A percentile compares a stretch with the other conserved stretches of the same genome.
phyloP scores from a whole-genome alignment of 1,140 invertebrate genomes.

The Nasonia longicornis region DNA sequence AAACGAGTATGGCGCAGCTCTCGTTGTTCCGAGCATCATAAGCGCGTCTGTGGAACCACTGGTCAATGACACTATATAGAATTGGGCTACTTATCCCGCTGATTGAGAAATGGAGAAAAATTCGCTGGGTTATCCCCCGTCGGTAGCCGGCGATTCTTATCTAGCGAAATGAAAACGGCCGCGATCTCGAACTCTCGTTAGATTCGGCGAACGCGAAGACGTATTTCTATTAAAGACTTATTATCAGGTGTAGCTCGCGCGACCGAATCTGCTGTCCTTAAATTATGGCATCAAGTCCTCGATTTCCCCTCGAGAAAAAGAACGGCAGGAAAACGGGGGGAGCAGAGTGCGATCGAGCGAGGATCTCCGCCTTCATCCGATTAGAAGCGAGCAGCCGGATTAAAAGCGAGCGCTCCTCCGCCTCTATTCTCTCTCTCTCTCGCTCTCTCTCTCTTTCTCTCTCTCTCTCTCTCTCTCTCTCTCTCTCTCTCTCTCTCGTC shows the following conservation, averaged over 20 bases:
- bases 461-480: not conserved
- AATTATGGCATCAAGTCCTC: not conserved
- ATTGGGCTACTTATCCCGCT: no score
- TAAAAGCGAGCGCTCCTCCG: constrained; percentile 2
- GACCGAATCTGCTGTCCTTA: not conserved
- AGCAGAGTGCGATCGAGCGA: not conserved
- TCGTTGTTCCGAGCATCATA: not conserved
- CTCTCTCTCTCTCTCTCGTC: not conserved
- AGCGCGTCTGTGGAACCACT: not conserved
- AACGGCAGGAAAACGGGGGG: not conserved
- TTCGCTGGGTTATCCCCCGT: no score
- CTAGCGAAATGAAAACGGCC: no score
- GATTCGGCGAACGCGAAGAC: no score
- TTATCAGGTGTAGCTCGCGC: not conserved
- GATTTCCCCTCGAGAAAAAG: not conserved
- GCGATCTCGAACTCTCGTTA: no score
- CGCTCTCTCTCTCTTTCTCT: not conserved
- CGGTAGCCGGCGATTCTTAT: no score
- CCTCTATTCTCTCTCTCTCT: not conserved
- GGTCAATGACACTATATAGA: constrained; percentile 5
- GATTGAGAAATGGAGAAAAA: no score
- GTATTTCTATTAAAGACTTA: not conserved
- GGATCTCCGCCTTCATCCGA: constrained; percentile 25
- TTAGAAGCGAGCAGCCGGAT: constrained; percentile 22
- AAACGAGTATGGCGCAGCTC: not conserved